A percentile compares a stretch with the other conserved stretches of the same genome.
phyloP scores from a whole-genome alignment of 2,888 invertebrate genomes.

The Celastrina argiolus region DNA sequence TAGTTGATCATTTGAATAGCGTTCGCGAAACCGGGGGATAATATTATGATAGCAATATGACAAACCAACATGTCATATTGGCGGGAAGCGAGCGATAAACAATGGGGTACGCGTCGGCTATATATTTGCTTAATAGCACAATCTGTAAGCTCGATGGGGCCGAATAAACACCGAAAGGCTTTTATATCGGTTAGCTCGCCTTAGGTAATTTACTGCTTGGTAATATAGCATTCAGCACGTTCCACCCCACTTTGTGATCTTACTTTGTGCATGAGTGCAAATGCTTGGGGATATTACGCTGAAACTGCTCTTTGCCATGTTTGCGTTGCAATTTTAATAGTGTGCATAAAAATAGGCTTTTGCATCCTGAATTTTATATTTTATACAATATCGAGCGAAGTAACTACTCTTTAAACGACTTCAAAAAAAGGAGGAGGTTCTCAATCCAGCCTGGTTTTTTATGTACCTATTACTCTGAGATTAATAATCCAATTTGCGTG shows the following conservation, averaged over 20 bases:
- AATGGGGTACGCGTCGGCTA: background rate
- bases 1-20: too few relatives aligned
- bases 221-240: background rate
- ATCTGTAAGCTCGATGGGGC: constrained; percentile 7
- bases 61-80: background rate
- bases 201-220: constrained; percentile 19
- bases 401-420: too few relatives aligned
- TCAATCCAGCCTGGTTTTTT: too few relatives aligned
- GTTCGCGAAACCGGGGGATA: too few relatives aligned
- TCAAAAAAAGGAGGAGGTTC: too few relatives aligned
- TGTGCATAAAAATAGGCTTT: too few relatives aligned
- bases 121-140: constrained; percentile 12
- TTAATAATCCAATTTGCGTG: too few relatives aligned
- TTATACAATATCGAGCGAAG: too few relatives aligned
- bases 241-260: background rate
- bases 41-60: background rate
- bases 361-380: too few relatives aligned
- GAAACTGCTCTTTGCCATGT: background rate
- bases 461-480: too few relatives aligned
- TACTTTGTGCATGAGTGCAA: background rate
- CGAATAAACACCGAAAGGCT: constrained; percentile 15
- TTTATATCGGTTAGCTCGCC: constrained; percentile 3
- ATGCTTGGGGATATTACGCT: background rate
- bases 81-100: background rate
- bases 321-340: background rate